A percentile compares a stretch with the other conserved stretches of the same genome.
Conservation (phyloP, 2,113 vertebrate genomes). For the Astur gentilis region DNA sequence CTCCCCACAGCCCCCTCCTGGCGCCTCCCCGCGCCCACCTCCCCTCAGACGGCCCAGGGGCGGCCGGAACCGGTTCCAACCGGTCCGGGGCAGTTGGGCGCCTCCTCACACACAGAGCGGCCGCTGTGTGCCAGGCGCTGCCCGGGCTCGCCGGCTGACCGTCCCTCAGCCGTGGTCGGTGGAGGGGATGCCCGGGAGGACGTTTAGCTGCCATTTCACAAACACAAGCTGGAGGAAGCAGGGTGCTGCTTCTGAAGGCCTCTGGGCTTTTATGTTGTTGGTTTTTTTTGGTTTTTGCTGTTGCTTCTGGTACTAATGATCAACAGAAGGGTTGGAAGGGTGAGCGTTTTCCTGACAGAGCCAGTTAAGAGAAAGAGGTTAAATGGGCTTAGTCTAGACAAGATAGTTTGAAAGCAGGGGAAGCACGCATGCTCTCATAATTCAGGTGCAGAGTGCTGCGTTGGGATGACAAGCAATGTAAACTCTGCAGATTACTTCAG, state of each 20-base stretch:
- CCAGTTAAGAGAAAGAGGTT: neutral
- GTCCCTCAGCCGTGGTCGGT: neutral
- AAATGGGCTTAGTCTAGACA: neutral
- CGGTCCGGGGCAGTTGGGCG: rapidly evolving
- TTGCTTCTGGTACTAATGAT: neutral
- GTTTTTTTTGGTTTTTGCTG: too few species aligned
- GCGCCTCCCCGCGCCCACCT: neutral
- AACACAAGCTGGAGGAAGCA: rapidly evolving
- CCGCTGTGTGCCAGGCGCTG: neutral
- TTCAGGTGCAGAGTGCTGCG: neutral
- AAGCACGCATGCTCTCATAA: rapidly evolving
- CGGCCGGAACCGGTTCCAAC: too few species aligned
- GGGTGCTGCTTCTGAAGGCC: neutral
- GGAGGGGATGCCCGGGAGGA: too few species aligned
- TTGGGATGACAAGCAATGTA: neutral
- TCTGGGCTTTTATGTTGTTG: neutral
- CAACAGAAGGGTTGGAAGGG: neutral
- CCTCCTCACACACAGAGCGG: rapidly evolving
- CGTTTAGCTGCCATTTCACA: rapidly evolving
- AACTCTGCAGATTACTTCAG: neutral
- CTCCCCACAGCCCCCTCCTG: rapidly evolving
- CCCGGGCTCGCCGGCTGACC: rapidly evolving
- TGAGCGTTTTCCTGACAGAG: neutral
- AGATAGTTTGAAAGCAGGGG: neutral
- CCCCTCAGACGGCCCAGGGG: neutral